Conservation (phyloP, 1,140 invertebrate species). For the Heterodera schachtii region DNA sequence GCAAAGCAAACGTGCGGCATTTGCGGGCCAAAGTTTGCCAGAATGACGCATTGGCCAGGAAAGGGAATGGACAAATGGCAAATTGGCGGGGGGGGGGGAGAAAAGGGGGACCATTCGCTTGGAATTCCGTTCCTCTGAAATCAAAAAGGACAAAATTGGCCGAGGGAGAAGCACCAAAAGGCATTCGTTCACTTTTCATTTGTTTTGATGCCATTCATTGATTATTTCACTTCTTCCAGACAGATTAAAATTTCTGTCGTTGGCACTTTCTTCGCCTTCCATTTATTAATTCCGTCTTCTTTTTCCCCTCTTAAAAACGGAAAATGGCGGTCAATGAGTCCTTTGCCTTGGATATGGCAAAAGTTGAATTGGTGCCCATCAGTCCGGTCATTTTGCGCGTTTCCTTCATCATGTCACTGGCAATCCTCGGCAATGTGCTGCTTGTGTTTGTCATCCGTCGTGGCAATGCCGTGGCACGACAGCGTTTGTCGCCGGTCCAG, state of each 20-base stretch:
- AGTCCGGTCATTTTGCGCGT: background rate
- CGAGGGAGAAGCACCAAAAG: too few relatives aligned
- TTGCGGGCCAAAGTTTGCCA: background rate
- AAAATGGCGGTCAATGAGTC: background rate
- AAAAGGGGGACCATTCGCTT: too few relatives aligned
- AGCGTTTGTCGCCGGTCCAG: conserved; percentile 60
- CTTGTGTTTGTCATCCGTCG: conserved; percentile 58
- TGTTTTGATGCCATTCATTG: too few relatives aligned
- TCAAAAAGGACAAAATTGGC: too few relatives aligned
- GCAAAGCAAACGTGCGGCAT: background rate
- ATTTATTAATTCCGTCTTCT: background rate
- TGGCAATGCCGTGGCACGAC: conserved; percentile 48
- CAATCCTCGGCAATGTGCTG: conserved; percentile 57
- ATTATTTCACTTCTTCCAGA: too few relatives aligned
- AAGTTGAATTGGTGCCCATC: background rate
- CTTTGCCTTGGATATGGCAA: background rate
- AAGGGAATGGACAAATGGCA: background rate
- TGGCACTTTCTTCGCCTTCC: too few relatives aligned
- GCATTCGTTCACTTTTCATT: too few relatives aligned
- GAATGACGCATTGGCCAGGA: too few relatives aligned
- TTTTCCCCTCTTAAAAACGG: background rate
- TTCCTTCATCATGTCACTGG: conserved; percentile 47
- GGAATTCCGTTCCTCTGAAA: too few relatives aligned
- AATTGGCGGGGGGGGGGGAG: background rate
- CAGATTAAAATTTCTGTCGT: too few relatives aligned